Percentiles rank a stretch among this genome's conserved stretches.
These are phyloP conservation scores for Acanthisitta chloris DNA, from an alignment of 2,113 vertebrate genomes.

Conservation along the genomic window DNA sequence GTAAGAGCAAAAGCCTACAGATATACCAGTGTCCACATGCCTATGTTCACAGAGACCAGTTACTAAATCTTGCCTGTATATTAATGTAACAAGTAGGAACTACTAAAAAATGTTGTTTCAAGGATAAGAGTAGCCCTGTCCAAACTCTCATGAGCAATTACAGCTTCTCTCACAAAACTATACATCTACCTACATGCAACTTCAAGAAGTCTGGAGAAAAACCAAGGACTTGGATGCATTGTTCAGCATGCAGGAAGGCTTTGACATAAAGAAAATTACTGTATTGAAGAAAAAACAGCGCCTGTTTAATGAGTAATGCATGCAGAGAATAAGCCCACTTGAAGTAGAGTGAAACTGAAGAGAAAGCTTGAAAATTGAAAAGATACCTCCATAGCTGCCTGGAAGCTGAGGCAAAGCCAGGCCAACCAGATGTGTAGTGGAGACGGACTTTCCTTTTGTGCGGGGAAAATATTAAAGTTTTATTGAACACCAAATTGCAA, in stretches of 20 bases:
- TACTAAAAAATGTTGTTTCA: not conserved
- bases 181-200: not conserved
- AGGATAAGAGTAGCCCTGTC: not conserved
- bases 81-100: not conserved
- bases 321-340: not conserved
- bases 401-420: not conserved
- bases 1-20: not conserved
- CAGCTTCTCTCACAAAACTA: not conserved
- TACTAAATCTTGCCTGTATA: not conserved
- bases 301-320: not conserved
- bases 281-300: not conserved
- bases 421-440: not conserved
- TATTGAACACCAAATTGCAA: not conserved
- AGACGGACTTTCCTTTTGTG: not conserved
- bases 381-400: not conserved
- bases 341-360: not conserved
- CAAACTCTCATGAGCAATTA: not conserved
- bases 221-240: fast-evolving
- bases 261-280: not conserved
- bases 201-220: not conserved
- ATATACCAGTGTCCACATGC: not conserved
- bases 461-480: not conserved
- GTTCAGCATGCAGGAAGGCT: not conserved
- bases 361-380: not conserved
- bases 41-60: not conserved